Evolutionary conservation across 2,797 vertebrate species (phyloP), one percentile per base, ranked within the genome.

Genomic region (Catharus ustulatus): DNA sequence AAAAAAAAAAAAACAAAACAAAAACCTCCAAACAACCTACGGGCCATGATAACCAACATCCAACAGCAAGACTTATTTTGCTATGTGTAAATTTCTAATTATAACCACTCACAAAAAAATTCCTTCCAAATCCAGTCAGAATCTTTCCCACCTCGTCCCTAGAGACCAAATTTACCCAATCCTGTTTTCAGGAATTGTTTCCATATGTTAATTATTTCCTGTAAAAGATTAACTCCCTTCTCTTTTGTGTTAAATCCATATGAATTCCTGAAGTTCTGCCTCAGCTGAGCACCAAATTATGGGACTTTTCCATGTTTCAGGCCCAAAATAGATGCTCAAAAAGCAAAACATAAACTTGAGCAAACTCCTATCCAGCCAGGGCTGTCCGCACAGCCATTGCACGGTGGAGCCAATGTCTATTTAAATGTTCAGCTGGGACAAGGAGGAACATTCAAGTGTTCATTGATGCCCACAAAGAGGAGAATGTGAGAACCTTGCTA

Each of bases 151-250:
- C 78, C 36, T 85, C 48, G 12, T 48, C 90, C 76, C 92, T 34
- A 21, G 90, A 66, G 94, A 87, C n/a, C 58, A 74, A 58, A 91
- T 87, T 93, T 77, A 78, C 54, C 89, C 94, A 89, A 89, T 83
- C 87, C 42, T 0, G 0, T 73, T 36, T 89, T 83, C 22, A n/a
- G 84, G 73, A 92, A 94, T 68, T 81, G 74, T 94, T 92, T 94
- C 89, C 84, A 83, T 84, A 90, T 92, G 93, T 61, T 84, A 92
- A 96, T 92, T 93, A 78, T 85, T 92, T 96, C 92, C 89, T 91
- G 73, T 78, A 80, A 87, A 87, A 83, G 22, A 89, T 71, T n/a
- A 92, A 89, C 55, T 92, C 62, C 5, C 49, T 83, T 90, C 57
- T 87, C 75, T 59, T 84, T 61, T 30, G 62, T 63, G 46, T 74